Conservation (phyloP, 2,797 vertebrate species). For the Channallabes apus region DNA sequence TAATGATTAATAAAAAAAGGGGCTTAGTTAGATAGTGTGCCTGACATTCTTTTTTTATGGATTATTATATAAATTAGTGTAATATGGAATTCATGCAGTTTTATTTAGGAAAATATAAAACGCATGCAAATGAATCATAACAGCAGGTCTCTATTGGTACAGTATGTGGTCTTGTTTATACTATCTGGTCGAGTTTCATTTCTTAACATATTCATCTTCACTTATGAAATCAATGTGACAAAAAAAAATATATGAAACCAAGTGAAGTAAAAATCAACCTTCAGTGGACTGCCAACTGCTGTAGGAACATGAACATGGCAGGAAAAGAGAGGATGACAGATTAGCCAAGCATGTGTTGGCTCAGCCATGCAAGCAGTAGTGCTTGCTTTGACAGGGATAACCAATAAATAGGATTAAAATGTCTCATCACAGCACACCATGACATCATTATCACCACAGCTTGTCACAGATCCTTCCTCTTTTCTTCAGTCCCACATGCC, state of each 20-base stretch:
- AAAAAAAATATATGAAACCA: conserved; percentile 9
- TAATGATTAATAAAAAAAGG: background rate
- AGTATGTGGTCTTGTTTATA: conserved; percentile 3
- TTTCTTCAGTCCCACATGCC: conserved; percentile 9
- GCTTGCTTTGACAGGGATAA: conserved; percentile 21
- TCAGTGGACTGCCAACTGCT: conserved; percentile 7
- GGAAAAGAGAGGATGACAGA: conserved; percentile 16
- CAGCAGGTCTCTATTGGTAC: background rate
- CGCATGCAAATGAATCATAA: background rate
- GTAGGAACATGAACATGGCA: background rate
- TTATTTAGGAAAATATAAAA: background rate
- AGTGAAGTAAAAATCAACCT: conserved; percentile 2
- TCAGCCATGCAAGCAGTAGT: background rate
- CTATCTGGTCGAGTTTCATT: background rate
- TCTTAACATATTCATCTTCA: background rate
- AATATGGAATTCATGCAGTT: background rate
- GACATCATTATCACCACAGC: conserved; percentile 27
- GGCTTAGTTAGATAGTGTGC: background rate
- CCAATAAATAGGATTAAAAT: conserved; percentile 37
- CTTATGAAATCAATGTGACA: conserved; percentile 12
- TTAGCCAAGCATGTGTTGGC: conserved; percentile 20
- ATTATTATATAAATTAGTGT: background rate
- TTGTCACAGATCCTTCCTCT: conserved; percentile 19
- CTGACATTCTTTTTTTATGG: background rate
- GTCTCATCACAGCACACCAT: conserved; percentile 17